Base-by-base conservation (phyloP, 37 sponge, comb jelly and placozoan species). In the Chondrosia reniformis region DNA sequence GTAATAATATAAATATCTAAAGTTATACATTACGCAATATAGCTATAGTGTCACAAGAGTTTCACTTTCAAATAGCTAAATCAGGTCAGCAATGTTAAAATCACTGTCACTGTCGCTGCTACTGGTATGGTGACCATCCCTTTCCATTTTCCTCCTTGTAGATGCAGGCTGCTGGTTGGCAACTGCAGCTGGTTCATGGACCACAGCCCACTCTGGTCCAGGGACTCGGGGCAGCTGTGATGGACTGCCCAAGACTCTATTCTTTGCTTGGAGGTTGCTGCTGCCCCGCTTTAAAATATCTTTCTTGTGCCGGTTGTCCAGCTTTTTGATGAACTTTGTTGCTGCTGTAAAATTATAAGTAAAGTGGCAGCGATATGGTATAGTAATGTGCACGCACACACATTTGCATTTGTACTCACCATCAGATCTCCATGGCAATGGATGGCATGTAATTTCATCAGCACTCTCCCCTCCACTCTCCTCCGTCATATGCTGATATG, bases 351-450 rank as follows among this genome's bases (percentile, higher is more conserved):
- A 49, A 59, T 25, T 25, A 59, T 59, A 59, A 30, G n/a, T n/a
- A n/a, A n/a, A n/a, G n/a, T n/a, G n/a, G n/a, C n/a, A n/a, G n/a
- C n/a, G n/a, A n/a, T n/a, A n/a, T n/a, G n/a, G n/a, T n/a, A n/a
- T n/a, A n/a, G n/a, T n/a, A n/a, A n/a, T n/a, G n/a, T n/a, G n/a
- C n/a, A n/a, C n/a, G n/a, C n/a, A n/a, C n/a, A n/a, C n/a, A n/a
- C n/a, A n/a, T n/a, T n/a, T n/a, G 38, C 27, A 62, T 62, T 62
- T 24, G 17, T 22, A 31, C 67, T 33, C 30, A 66, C 67, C 31
- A 30, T 66, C 67, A 30, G 67, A 66, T 66, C 67, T 66, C 67
- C 67, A 66, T 66, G 67, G 33, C 30, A 30, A 30, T 66, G 22
- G 22, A 30, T 66, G 67, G 9, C 67, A 30, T 30, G 30, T 66